Conservation (phyloP, 1,140 invertebrate species). For the Zophobas atratus region DNA sequence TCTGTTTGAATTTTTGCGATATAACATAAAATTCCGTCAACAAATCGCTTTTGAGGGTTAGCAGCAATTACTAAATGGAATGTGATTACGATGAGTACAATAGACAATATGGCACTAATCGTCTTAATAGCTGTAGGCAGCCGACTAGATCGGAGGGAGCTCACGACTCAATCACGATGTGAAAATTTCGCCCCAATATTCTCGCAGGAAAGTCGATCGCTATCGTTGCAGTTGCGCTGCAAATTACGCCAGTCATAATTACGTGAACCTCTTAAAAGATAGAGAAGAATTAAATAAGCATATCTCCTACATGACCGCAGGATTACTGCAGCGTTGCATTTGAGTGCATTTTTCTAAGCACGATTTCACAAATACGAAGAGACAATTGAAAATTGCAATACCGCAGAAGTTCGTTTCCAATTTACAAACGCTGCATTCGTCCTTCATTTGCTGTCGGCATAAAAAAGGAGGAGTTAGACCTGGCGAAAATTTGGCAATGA, state of each 20-base stretch:
- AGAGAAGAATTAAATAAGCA: constrained; percentile 2
- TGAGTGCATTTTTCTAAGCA: constrained; percentile 22
- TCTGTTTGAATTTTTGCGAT: background rate
- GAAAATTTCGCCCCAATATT: constrained; percentile 26
- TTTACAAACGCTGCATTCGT: background rate
- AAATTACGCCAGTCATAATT: constrained; percentile 1
- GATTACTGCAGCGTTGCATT: constrained; percentile 23
- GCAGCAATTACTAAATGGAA: constrained; percentile 41
- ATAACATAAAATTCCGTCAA: constrained; percentile 3
- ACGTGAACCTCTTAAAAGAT: constrained; percentile 15
- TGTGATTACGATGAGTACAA: constrained; percentile 40
- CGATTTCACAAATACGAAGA: constrained; percentile 12
- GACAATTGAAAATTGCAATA: background rate
- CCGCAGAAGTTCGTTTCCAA: background rate
- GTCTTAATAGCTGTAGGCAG: constrained; percentile 40
- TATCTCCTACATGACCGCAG: constrained; percentile 21
- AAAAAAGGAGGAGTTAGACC: background rate
- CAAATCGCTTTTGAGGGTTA: constrained; percentile 26
- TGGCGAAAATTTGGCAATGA: constrained; percentile 28
- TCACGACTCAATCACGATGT: constrained; percentile 36
- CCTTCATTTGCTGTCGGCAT: background rate
- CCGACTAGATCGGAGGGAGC: constrained; percentile 3
- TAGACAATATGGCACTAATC: constrained; percentile 43
- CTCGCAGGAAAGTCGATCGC: constrained; percentile 25
- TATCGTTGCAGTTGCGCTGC: constrained; percentile 5